phyloP scores from a whole-genome alignment of 2,797 vertebrate species.

The Poeciliopsis paucimaculata region DNA sequence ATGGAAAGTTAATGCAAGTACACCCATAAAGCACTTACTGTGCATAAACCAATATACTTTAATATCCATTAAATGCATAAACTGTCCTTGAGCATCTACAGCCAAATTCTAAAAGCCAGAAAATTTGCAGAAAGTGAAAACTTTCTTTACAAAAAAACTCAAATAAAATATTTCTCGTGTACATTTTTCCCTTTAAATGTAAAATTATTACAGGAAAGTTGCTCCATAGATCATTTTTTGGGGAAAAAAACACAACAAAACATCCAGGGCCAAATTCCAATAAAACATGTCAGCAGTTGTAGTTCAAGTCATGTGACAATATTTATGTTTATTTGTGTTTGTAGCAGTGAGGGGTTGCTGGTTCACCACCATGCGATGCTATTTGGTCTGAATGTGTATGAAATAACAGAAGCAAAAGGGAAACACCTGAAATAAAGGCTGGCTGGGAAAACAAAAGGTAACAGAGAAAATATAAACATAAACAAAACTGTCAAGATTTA shows the following conservation, averaged over 20 bases:
- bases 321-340: background rate
- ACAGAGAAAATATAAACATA: background rate
- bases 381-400: background rate
- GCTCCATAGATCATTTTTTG: background rate
- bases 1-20: background rate
- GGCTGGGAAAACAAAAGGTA: background rate
- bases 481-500: background rate
- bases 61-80: background rate
- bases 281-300: background rate
- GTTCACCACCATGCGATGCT: background rate
- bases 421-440: background rate
- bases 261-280: background rate
- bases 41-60: background rate
- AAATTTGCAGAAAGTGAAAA: background rate
- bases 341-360: background rate
- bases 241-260: background rate
- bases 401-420: background rate
- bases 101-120: background rate
- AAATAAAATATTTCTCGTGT: background rate
- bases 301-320: background rate
- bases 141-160: background rate
- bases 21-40: background rate
- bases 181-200: background rate
- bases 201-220: background rate
- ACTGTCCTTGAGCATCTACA: background rate